These are phyloP conservation scores for Micropterix aruncella DNA, from an alignment of 2,888 invertebrate species.

Conservation along the genomic window DNA sequence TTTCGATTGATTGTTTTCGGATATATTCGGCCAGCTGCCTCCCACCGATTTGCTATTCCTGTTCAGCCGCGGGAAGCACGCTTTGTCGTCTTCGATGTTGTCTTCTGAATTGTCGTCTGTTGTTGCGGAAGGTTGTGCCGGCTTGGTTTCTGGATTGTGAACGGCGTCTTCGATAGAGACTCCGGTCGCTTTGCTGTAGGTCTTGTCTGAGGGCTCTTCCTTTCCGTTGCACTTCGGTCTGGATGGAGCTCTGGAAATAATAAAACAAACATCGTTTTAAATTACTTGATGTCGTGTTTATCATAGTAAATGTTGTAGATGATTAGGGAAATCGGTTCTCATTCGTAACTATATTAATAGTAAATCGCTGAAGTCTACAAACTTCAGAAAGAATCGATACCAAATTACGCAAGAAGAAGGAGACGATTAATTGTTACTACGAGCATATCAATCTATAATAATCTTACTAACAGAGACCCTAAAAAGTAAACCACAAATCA, in stretches of 20 bases:
- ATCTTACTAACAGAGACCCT: no score
- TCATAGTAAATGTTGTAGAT: no score
- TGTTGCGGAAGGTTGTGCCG: constrained; percentile 14
- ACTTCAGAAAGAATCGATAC: no score
- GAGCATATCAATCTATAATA: no score
- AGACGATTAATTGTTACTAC: no score
- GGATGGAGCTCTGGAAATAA: constrained; percentile 30
- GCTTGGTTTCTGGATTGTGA: constrained; percentile 26
- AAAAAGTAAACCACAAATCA: no score
- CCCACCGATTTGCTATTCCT: constrained; percentile 27
- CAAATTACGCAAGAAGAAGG: no score
- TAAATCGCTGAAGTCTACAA: no score
- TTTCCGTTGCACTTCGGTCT: constrained; percentile 36
- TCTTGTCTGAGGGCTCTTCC: constrained; percentile 35
- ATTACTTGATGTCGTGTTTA: no score
- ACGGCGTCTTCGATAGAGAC: constrained; percentile 38
- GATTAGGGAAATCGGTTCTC: no score
- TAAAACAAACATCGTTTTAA: background rate
- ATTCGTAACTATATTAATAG: no score
- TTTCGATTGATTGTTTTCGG: constrained; percentile 25
- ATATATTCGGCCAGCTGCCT: constrained; percentile 35
- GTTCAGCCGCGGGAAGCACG: constrained; percentile 24
- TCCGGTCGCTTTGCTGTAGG: constrained; percentile 36
- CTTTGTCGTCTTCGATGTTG: constrained; percentile 26
- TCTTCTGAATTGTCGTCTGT: constrained; percentile 18